phyloP scores from a whole-genome alignment of 2,888 invertebrate species.

The Nudaria mundana region DNA sequence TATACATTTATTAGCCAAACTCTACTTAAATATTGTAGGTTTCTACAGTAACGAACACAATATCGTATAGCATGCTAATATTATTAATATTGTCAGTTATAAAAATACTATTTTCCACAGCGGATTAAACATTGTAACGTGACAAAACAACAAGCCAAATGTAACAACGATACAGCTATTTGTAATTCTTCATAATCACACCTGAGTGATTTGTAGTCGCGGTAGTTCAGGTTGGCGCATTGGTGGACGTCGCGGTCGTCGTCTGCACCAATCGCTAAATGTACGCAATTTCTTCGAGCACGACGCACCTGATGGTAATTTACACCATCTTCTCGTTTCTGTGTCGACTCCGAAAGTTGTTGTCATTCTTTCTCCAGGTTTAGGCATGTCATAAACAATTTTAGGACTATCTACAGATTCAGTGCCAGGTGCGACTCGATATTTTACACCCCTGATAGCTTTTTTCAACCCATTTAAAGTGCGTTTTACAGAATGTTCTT shows the following conservation, averaged over 20 bases:
- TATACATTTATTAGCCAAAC: slow-evolving; percentile 75
- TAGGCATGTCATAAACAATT: slow-evolving; percentile 67
- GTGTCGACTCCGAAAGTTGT: slow-evolving; percentile 67
- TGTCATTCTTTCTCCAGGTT: slow-evolving; percentile 71
- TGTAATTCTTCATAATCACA: slow-evolving; percentile 49
- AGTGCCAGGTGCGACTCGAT: slow-evolving; percentile 59
- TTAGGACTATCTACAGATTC: slow-evolving; percentile 68
- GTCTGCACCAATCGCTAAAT: slow-evolving; percentile 56
- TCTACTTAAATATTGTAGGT: slow-evolving; percentile 64
- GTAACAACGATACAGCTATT: slow-evolving; percentile 24
- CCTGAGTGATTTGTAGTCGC: slow-evolving; percentile 75
- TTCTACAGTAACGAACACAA: slow-evolving; percentile 58
- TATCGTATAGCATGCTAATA: slow-evolving; percentile 35
- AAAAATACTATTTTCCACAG: slow-evolving; percentile 11
- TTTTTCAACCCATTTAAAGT: slow-evolving; percentile 63
- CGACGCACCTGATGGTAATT: slow-evolving; percentile 52
- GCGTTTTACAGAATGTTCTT: slow-evolving; percentile 51
- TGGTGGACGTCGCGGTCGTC: slow-evolving; percentile 52
- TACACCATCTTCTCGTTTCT: slow-evolving; percentile 49
- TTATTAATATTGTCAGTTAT: slow-evolving; percentile 11
- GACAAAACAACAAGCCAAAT: slow-evolving; percentile 25
- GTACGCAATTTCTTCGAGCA: slow-evolving; percentile 53
- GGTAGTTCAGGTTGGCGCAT: slow-evolving; percentile 55
- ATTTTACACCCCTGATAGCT: slow-evolving; percentile 62
- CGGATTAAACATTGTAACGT: slow-evolving; percentile 12